Conservation (phyloP, 1,140 invertebrate genomes). For the Metopolophium dirhodum region DNA sequence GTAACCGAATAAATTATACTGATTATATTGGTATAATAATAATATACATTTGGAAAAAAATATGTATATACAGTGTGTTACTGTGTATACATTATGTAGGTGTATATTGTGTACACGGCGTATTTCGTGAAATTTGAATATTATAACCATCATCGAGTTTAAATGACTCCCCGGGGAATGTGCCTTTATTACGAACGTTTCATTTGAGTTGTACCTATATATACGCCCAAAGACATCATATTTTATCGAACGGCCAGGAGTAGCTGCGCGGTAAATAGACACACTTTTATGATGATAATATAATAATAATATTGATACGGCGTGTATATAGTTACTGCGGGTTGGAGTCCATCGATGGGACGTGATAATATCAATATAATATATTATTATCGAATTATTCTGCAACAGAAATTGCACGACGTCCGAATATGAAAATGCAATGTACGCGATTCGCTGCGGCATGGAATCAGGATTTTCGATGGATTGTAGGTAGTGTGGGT, state of each 20-base stretch:
- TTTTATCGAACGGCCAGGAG: neutral
- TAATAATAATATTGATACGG: neutral
- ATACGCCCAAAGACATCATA: neutral
- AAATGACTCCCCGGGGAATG: neutral
- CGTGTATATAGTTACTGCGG: neutral
- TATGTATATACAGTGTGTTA: neutral
- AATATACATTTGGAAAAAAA: neutral
- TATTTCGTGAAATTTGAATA: constrained; percentile 18
- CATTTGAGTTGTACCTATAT: neutral
- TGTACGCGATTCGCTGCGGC: neutral
- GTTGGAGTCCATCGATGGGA: neutral
- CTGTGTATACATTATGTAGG: neutral
- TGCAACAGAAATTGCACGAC: neutral
- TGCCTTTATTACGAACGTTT: neutral
- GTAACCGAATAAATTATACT: neutral
- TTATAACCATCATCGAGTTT: neutral
- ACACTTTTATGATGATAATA: neutral
- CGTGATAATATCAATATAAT: neutral
- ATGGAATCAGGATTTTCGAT: neutral
- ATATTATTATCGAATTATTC: neutral
- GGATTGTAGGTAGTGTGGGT: neutral
- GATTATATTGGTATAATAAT: neutral
- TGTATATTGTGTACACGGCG: neutral
- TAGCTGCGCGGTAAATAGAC: neutral
- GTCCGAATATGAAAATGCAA: neutral